Conservation (phyloP, 2,797 vertebrate genomes). For the Hippopotamyrus pictus region DNA sequence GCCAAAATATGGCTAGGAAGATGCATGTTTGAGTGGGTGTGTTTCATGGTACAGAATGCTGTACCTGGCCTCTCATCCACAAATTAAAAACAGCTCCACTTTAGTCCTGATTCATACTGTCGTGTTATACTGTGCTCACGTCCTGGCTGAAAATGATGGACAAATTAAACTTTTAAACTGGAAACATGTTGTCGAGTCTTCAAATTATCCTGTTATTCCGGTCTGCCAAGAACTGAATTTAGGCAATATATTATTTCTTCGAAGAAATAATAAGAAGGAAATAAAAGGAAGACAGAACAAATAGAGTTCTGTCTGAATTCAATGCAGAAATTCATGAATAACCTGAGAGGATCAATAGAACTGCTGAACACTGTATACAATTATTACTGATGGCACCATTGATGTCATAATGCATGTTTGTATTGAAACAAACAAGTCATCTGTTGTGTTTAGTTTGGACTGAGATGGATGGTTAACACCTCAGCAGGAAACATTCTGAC, state of each 20-base stretch:
- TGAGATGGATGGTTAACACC: not conserved
- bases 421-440: not conserved
- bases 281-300: not conserved
- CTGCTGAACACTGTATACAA: not conserved
- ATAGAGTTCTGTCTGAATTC: not conserved
- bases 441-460: not conserved
- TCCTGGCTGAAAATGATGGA: slow-evolving; percentile 8
- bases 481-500: slow-evolving; percentile 4
- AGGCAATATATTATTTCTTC: slow-evolving; percentile 2
- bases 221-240: slow-evolving; percentile 5
- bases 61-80: not conserved
- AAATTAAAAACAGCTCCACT: slow-evolving; percentile 1
- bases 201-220: slow-evolving; percentile 9
- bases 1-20: not conserved
- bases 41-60: not conserved
- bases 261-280: not conserved
- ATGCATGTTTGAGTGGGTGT: not conserved
- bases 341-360: not conserved
- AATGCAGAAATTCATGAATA: not conserved
- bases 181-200: not conserved
- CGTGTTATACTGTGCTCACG: not conserved
- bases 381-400: not conserved
- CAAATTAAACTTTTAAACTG: slow-evolving; percentile 14
- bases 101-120: not conserved
- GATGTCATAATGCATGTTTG: not conserved